These are phyloP conservation scores for Drosophila sechellia DNA, from an alignment of 1,140 invertebrate species.

Conservation along the genomic window DNA sequence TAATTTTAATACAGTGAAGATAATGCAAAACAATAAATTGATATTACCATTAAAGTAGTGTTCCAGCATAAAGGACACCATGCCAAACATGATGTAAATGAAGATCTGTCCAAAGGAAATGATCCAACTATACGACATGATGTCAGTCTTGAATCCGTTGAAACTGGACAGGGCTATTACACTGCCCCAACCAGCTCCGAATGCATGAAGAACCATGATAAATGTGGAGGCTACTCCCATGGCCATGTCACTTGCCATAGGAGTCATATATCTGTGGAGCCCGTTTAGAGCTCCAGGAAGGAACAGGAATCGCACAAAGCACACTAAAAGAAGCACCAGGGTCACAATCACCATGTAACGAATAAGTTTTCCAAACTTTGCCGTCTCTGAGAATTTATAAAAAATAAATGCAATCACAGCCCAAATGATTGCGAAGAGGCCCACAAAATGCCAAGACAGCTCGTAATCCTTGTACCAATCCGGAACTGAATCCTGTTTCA, in stretches of 20 bases:
- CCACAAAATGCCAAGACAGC: constrained; percentile 50
- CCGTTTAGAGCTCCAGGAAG: constrained; percentile 88
- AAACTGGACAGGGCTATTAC: constrained; percentile 96
- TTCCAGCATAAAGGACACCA: constrained; percentile 57
- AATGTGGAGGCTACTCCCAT: constrained; percentile 22
- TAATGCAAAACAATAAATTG: constrained; percentile 43
- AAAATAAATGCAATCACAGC: constrained; percentile 49
- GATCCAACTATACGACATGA: constrained; percentile 72
- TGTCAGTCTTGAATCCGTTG: constrained; percentile 93
- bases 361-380: constrained; percentile 62
- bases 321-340: constrained; percentile 41
- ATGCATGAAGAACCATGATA: constrained; percentile 83
- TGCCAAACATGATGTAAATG: constrained; percentile 54
- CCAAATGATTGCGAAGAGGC: constrained; percentile 46
- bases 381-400: constrained; percentile 57
- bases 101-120: constrained; percentile 67
- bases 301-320: constrained; percentile 58
- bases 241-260: constrained; percentile 68
- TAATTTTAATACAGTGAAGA: too few species aligned
- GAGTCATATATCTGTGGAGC: constrained; percentile 88
- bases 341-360: constrained; percentile 47
- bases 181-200: constrained; percentile 95
- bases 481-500: background rate
- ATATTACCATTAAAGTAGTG: constrained; percentile 42
- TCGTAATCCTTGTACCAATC: background rate